Evolutionary conservation across 2,888 invertebrate species (phyloP), one percentile per base, ranked within the genome.

Genomic region (Drepana falcataria): DNA sequence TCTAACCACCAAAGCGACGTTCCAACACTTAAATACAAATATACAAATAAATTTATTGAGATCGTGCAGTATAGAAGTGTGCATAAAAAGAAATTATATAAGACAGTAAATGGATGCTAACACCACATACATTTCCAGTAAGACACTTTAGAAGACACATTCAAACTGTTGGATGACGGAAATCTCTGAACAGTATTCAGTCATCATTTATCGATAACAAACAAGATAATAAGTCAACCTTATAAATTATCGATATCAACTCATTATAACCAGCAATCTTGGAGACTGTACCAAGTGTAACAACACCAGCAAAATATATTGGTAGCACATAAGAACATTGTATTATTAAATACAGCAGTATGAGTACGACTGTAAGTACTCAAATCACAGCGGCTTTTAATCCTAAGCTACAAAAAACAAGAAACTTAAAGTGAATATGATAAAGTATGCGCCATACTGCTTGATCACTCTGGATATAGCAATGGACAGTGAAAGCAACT

Each of bases 1-100:
- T 63, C 60, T 69, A 66, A 60, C 68, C 37, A 37, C 37, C 37
- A 73, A 64, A 21, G 21, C 21, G 0, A 21, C 69, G 69, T 68
- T 72, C 73, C 67, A 65, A 71, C 73, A 81, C 77, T 81, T 79
- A 85, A 73, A 82, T 73, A 79, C 71, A 71, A 71, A 75, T 71
- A 76, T 66, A 75, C 72, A 76, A 69, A 77, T 73, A 79, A 78
- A 73, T 69, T 66, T 79, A 85, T 75, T 89, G 89, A 90, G 89
- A 90, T 90, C 89, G 85, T 86, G 86, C 84, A 79, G 77, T 79
- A 77, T 76, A 81, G 79, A 83, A 67, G 69, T 79, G 77, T 76
- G 70, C 69, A 75, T 77, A 73, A 75, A 75, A 74, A 65, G 55
- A 55, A 41, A 51, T 40, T 51, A 40, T 40, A 49, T 47, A 47